Evolutionary conservation across 1,140 invertebrate genomes (phyloP), one percentile per base, ranked within the genome.

Genomic region (Lordiphosa mommai): DNA sequence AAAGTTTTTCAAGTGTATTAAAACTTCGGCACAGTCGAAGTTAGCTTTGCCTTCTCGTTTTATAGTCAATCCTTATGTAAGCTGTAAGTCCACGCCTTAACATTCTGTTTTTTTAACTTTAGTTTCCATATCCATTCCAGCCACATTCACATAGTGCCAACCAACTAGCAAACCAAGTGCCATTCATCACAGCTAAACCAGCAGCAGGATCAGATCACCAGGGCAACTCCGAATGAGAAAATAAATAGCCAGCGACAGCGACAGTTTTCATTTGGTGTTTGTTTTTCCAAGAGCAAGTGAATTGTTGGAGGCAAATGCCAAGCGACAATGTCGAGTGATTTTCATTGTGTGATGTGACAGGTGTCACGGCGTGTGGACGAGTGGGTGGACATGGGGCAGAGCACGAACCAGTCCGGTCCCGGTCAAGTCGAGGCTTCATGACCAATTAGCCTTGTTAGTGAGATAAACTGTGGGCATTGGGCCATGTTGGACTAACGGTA

Each of bases 371-470:
- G 59, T 63, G 47, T 74, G 61, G 66, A 66, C 58, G 56, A 57
- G 72, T 51, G 56, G 50, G 37, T 44, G 72, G 63, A 61, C 50
- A 20, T n/a, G 36, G 48, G 36, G 29, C 33, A 58, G 30, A n/a
- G 7, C 57, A 44, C 60, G 37, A 59, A 43, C 49, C 12, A 20
- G 33, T 47, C 23, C 16, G 37, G n/a, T 63, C 49, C 61, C 47
- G 66, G 61, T 52, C 49, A 38, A 65, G 63, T 44, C 41, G 65
- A 65, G 64, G 77, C 79, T 65, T 84, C 77, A 84, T 84, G 77
- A 84, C 77, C 77, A 84, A 84, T 84, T 84, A 84, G 77, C 77
- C 77, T 84, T 84, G 77, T 84, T 84, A 84, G 77, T 74, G 72
- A 58, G 67, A 84, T 80, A 80, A 76, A 73, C 76, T 76, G 71